phyloP scores from a whole-genome alignment of 2,113 vertebrate genomes.

The Papio anubis region DNA sequence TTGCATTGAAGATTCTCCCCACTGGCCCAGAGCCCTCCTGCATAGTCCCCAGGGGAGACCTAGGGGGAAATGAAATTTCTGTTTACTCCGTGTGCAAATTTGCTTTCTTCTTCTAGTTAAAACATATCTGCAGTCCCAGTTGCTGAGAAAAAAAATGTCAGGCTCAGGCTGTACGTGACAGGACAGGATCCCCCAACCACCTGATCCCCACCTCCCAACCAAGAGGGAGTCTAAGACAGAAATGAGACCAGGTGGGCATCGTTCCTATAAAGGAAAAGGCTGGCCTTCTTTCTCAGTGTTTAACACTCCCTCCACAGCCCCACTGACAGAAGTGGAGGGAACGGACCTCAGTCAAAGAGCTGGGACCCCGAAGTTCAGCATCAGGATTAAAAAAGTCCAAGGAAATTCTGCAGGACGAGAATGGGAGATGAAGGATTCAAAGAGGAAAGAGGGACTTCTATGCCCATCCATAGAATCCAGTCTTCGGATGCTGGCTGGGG shows the following conservation, averaged over 20 bases:
- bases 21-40: neutral
- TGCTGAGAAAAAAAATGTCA: neutral
- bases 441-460: neutral
- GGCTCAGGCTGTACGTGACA: neutral
- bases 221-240: neutral
- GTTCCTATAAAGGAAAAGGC: neutral
- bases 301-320: too few relatives aligned
- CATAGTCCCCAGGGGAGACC: neutral
- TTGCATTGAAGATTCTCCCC: neutral
- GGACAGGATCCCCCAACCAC: neutral
- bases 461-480: neutral
- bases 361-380: neutral
- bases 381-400: neutral
- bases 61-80: neutral
- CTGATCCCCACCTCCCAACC: neutral
- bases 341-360: neutral
- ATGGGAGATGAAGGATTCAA: fast-evolving
- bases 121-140: neutral
- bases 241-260: neutral
- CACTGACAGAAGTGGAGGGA: fast-evolving
- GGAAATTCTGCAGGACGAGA: neutral
- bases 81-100: neutral
- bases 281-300: neutral
- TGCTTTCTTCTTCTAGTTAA: slow-evolving; percentile 19
- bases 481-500: fast-evolving